Evolutionary conservation across 2,797 vertebrate species (phyloP).

Genomic region (Diglossa cyanea): DNA sequence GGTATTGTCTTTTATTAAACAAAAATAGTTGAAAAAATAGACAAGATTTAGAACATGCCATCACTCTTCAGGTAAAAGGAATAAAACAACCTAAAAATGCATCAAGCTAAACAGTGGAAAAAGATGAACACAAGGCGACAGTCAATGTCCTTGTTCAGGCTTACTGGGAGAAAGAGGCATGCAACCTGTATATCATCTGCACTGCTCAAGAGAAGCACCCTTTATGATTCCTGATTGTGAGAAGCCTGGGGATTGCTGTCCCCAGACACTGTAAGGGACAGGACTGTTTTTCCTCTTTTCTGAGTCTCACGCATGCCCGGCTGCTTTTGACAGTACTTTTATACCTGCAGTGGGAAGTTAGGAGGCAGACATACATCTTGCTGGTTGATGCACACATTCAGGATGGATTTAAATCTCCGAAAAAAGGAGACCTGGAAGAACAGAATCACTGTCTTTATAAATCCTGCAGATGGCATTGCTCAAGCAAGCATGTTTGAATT

Average conservation of each 20-base stretch:
- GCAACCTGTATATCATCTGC: neutral
- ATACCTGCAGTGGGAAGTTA: neutral
- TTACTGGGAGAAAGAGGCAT: neutral
- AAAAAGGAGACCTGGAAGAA: neutral
- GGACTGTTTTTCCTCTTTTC: neutral
- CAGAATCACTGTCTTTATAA: neutral
- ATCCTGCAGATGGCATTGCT: conserved; percentile 25
- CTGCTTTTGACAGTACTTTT: neutral
- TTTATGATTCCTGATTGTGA: neutral
- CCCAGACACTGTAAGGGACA: neutral
- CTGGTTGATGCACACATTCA: neutral
- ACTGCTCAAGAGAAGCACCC: neutral
- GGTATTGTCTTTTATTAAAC: neutral
- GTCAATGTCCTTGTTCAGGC: neutral
- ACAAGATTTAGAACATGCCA: neutral
- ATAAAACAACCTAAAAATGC: neutral
- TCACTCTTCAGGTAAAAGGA: neutral
- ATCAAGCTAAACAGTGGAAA: neutral
- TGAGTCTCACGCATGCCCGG: neutral
- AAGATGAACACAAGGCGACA: neutral
- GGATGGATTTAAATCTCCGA: neutral
- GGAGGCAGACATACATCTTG: neutral
- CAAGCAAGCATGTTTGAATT: neutral
- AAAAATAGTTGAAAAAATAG: neutral
- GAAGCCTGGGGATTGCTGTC: neutral